Base-by-base conservation (phyloP, 2,113 vertebrate species). In the Catharus fuscescens region DNA sequence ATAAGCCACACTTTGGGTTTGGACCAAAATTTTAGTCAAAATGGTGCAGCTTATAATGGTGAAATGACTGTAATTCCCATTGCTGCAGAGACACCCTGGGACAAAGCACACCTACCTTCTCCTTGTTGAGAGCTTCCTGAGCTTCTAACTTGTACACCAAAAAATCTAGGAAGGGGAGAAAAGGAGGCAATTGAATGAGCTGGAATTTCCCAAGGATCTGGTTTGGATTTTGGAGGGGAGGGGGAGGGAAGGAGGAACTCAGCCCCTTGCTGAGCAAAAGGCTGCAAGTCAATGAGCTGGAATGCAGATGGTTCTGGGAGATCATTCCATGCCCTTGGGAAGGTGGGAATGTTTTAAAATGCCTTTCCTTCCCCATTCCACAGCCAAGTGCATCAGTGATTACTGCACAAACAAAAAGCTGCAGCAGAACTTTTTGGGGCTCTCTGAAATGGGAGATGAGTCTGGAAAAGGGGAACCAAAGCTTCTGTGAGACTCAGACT, bases 91-190 rank as follows among this genome's bases (percentile, higher is more conserved):
- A 11, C 7, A 9, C 4, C 12, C 67, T 4, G 18, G 69, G 34
- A 54, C 4, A 18, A 88, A 48, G 72, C 74, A 66, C 26, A 97
- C 92, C 42, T 56, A 98, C 97, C 97, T 98, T 98, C 94, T 98
- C 97, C 79, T 98, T 98, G 91, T 98, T 98, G 76, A 98, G 97
- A 23, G 97, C 96, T 73, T 98, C 98, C 89, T 98, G 98, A 62
- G 98, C 98, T 90, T 98, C 98, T 32, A 98, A 67, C 74, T 98
- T 98, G 65, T 98, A 98, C 45, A 98, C 97, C 29, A 98, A 77
- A 72, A 98, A 98, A 87, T 98, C 98, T 98, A 17, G 69, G 83
- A 65, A 38, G 1, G 26, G 71, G 65, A 91, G 65, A 64, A 74
- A 60, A 81, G 26, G 80, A 92, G 64, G 47, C 23, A 36, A 9